Percentiles rank a stretch among this genome's conserved stretches.
These are phyloP conservation scores for Pseudochirops cupreus DNA, from an alignment of 2,797 vertebrate genomes.

Conservation along the genomic window DNA sequence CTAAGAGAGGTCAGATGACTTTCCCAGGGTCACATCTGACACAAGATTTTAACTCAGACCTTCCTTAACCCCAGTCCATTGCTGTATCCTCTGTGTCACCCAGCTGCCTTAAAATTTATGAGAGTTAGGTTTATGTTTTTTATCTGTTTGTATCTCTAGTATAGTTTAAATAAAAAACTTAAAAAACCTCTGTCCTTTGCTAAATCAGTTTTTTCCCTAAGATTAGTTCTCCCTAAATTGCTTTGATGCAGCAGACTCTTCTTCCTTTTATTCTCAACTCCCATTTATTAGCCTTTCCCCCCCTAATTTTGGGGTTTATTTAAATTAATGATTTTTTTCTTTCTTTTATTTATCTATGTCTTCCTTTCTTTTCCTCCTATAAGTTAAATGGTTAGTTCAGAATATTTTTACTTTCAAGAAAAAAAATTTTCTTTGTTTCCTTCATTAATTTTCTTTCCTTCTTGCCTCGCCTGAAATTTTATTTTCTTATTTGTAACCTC, in stretches of 20 bases:
- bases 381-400: neutral
- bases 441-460: no score
- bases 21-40: neutral
- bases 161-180: neutral
- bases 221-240: neutral
- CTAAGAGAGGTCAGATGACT: neutral
- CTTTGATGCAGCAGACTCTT: neutral
- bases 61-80: neutral
- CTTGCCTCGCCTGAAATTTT: neutral
- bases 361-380: no score
- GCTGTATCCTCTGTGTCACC: neutral
- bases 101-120: neutral
- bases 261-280: neutral
- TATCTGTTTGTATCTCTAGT: neutral
- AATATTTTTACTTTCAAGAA: neutral
- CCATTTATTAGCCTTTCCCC: neutral
- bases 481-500: neutral
- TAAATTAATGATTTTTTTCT: neutral
- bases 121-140: neutral
- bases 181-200: neutral
- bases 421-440: neutral
- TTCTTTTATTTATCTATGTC: no score
- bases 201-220: neutral
- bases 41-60: neutral
- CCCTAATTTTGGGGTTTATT: neutral